Percentiles rank a stretch among this genome's conserved stretches.
Conservation (phyloP, 2,888 invertebrate species). For the Hypselothyrea guttata region DNA sequence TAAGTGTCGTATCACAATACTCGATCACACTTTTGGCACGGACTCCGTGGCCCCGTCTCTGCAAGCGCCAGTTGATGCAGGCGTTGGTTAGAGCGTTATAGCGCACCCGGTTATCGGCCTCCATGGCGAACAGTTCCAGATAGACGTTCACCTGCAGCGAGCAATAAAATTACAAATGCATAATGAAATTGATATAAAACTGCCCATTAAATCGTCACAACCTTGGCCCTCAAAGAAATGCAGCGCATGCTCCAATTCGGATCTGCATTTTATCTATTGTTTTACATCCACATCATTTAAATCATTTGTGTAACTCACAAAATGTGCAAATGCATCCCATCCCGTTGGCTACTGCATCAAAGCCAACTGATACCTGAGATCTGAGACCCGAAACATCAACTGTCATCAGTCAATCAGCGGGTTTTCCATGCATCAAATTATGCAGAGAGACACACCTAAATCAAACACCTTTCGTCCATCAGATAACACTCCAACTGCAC, state of each 20-base stretch:
- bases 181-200: slow-evolving; percentile 33
- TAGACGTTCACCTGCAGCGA: slow-evolving; percentile 72
- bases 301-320: slow-evolving; percentile 41
- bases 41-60: slow-evolving; percentile 50
- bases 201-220: slow-evolving; percentile 27
- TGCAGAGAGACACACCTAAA: slow-evolving; percentile 30
- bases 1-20: slow-evolving; percentile 70
- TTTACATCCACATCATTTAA: slow-evolving; percentile 22
- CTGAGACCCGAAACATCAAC: slow-evolving; percentile 15
- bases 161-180: slow-evolving; percentile 15
- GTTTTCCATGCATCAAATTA: slow-evolving; percentile 32
- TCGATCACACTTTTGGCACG: slow-evolving; percentile 74
- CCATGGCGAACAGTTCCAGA: slow-evolving; percentile 69
- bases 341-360: slow-evolving; percentile 31
- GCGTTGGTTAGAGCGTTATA: slow-evolving; percentile 70
- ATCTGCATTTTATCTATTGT: slow-evolving; percentile 22
- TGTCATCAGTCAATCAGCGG: slow-evolving; percentile 55
- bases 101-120: slow-evolving; percentile 62
- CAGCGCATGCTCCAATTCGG: slow-evolving; percentile 29
- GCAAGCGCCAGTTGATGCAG: slow-evolving; percentile 75
- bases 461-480: not conserved
- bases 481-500: too few relatives aligned
- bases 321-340: slow-evolving; percentile 41
- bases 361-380: not conserved
- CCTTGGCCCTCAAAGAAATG: slow-evolving; percentile 57